Base-by-base conservation (phyloP, 1,140 invertebrate species). In the Lepidostoma basale region DNA sequence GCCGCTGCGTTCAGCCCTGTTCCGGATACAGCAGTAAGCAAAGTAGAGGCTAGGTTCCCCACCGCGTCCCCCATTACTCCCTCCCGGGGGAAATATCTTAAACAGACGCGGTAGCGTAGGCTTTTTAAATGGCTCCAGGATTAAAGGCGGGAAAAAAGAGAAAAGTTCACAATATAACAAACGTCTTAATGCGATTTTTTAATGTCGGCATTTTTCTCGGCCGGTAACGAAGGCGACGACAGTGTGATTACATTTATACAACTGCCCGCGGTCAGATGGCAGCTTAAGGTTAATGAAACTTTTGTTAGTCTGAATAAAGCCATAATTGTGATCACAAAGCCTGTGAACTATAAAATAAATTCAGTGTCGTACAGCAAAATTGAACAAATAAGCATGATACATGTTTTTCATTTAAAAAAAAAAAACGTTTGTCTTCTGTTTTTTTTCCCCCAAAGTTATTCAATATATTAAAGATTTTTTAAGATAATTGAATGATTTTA, bases 61-160 rank as follows among this genome's bases (percentile, higher is more conserved):
- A 65, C 68, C 68, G 65, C 68, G 68, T 69, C 60, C 40, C 52
- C 68, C 68, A 69, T 69, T 69, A 69, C 42, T 60, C 45, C 20
- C 12, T 69, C 68, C 45, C 68, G 6, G n/a, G 62, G 68, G 68
- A 69, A 69, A 69, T 69, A 69, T 64, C 62, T 65, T 69, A 65
- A 65, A 56, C 62, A 54, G 62, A 63, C 62, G 52, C 52, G 54
- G 52, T 28, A 30, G 44, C 54, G 39, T 54, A 65, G 68, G 68
- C 62, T 65, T 69, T 69, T 69, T 69, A 62, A 65, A 69, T 65
- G 40, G 68, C 68, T 65, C 68, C 42, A 26, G 49, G 47, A 59
- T 62, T 64, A 69, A 62, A 59, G 52, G 14, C 26, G 8, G 52
- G 36, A 56, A 56, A 56, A 12, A 33, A 16, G 36, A 25, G 12